phyloP scores from a whole-genome alignment of 2,888 invertebrate genomes.

The Drosophila lutescens region DNA sequence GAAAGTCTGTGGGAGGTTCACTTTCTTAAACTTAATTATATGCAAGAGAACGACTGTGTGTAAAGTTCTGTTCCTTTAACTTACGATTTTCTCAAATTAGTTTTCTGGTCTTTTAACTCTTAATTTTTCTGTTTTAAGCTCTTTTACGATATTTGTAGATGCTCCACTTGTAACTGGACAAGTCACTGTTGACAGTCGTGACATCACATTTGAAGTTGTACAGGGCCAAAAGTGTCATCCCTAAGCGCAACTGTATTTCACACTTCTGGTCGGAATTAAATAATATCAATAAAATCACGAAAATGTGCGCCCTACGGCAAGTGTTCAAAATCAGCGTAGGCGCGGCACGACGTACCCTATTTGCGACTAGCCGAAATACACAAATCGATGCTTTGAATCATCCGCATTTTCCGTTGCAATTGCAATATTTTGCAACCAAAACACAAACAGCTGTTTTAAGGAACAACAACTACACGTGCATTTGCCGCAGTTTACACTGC shows the following conservation, averaged over 20 bases:
- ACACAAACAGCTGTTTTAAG: constrained; percentile 35
- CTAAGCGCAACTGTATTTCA: constrained; percentile 18
- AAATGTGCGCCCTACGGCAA: constrained; percentile 53
- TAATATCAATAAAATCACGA: constrained; percentile 8
- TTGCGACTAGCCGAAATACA: background rate
- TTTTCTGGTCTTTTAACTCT: too few relatives aligned
- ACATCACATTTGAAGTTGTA: too few relatives aligned
- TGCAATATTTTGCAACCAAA: constrained; percentile 1
- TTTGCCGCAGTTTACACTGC: constrained; percentile 14
- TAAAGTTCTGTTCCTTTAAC: too few relatives aligned
- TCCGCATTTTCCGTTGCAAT: constrained; percentile 11
- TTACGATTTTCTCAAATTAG: too few relatives aligned
- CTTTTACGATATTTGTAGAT: too few relatives aligned
- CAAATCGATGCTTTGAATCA: background rate
- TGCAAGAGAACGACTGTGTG: too few relatives aligned
- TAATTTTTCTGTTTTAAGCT: too few relatives aligned
- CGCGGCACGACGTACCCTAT: constrained; percentile 3
- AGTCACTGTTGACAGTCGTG: background rate
- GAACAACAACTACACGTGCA: constrained; percentile 40
- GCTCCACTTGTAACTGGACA: background rate
- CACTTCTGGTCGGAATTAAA: constrained; percentile 7
- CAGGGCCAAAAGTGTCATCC: constrained; percentile 2
- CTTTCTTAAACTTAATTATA: too few relatives aligned
- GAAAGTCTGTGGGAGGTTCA: too few relatives aligned
- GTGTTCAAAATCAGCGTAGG: constrained; percentile 45